Evolutionary conservation across 1,140 invertebrate species (phyloP).

Genomic region (Protaetia brevitarsis): DNA sequence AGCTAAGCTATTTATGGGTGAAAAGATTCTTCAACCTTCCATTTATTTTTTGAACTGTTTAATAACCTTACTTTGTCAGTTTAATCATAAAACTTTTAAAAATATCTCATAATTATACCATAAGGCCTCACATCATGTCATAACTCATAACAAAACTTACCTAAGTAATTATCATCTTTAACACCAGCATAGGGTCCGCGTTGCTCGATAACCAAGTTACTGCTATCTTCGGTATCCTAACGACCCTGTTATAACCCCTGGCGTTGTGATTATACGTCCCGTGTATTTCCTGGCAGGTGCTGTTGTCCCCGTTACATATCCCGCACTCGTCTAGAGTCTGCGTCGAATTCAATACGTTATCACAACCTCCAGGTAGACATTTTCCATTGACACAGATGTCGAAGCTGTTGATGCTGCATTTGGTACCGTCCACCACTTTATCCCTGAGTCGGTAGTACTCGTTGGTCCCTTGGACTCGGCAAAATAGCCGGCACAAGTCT

Average conservation of each 20-base stretch:
- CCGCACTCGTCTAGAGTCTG: slow-evolving; percentile 79
- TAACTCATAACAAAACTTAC: slow-evolving; percentile 52
- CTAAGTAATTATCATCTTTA: slow-evolving; percentile 80
- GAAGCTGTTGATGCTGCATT: slow-evolving; percentile 80
- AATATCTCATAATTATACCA: no score
- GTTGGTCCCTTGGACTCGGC: slow-evolving; percentile 65
- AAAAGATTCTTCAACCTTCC: no score
- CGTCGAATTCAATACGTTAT: slow-evolving; percentile 76
- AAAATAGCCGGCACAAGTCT: slow-evolving; percentile 86
- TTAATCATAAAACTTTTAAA: no score
- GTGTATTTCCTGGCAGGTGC: slow-evolving; percentile 68
- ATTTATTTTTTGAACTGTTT: no score
- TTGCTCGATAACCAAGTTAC: slow-evolving; percentile 76
- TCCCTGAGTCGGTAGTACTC: slow-evolving; percentile 75
- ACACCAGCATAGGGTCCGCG: slow-evolving; percentile 56
- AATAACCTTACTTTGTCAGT: no score
- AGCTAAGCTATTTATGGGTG: no score
- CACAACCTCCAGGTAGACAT: slow-evolving; percentile 83
- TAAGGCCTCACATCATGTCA: no score
- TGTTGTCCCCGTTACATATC: slow-evolving; percentile 84
- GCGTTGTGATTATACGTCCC: slow-evolving; percentile 57
- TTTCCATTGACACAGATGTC: slow-evolving; percentile 84
- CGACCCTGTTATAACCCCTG: slow-evolving; percentile 72
- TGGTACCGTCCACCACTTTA: slow-evolving; percentile 79
- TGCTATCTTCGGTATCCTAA: slow-evolving; percentile 79